Evolutionary conservation across 2,113 vertebrate species (phyloP).

Genomic region (Calyptommatus sinebrachiatus): DNA sequence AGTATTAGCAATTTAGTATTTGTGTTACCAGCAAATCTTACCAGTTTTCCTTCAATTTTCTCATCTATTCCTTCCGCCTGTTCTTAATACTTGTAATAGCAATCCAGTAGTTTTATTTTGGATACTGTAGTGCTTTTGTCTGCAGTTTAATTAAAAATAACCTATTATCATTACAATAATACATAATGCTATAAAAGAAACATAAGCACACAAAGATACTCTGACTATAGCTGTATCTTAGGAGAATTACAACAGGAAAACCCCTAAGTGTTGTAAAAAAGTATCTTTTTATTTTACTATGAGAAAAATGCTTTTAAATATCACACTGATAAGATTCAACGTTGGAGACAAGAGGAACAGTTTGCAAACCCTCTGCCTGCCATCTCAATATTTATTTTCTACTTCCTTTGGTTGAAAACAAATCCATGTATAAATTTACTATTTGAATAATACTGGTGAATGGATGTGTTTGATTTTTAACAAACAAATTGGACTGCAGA

Average conservation of each 20-base stretch:
- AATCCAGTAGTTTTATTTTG: background rate
- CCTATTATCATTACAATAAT: background rate
- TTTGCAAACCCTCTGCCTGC: background rate
- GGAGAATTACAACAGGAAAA: background rate
- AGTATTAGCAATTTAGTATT: no score
- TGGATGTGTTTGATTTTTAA: background rate
- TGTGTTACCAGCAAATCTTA: no score
- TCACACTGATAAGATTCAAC: background rate
- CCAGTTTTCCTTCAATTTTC: no score
- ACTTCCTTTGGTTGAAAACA: background rate
- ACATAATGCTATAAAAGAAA: no score
- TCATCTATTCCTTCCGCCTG: accelerated
- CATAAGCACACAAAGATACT: background rate
- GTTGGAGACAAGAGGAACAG: background rate
- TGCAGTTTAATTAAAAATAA: conserved; percentile 13
- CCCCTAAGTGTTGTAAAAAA: no score
- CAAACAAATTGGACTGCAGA: background rate
- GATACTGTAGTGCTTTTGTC: background rate
- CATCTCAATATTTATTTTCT: conserved; percentile 13
- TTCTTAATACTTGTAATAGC: background rate
- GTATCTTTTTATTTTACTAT: background rate
- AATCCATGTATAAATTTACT: conserved; percentile 9
- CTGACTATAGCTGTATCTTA: background rate
- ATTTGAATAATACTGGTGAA: accelerated
- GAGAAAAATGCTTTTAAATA: background rate